phyloP scores from a whole-genome alignment of 2,888 invertebrate species.

The Polia nebulosa region DNA sequence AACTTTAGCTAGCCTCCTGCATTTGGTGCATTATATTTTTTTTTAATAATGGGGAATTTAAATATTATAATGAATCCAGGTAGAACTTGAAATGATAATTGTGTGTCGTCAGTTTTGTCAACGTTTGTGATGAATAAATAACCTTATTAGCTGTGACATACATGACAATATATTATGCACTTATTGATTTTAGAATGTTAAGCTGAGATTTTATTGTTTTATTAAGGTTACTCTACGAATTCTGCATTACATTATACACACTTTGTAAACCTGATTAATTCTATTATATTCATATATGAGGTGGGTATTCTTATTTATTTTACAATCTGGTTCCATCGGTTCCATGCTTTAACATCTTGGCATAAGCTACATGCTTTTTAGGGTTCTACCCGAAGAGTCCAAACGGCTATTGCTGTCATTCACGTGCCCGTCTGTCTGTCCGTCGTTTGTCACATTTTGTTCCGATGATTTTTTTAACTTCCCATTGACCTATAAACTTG shows the following conservation, averaged over 20 bases:
- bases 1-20: constrained; percentile 34
- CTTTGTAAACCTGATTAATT: no score
- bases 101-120: constrained; percentile 10
- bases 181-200: constrained; percentile 21
- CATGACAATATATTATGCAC: constrained; percentile 8
- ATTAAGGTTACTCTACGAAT: constrained; percentile 20
- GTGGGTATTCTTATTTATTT: background rate
- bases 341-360: background rate
- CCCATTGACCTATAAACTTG: no score
- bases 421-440: no score
- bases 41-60: constrained; percentile 43
- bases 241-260: no score
- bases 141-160: constrained; percentile 2
- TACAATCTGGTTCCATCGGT: no score
- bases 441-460: no score
- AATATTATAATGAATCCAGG: constrained; percentile 53
- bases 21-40: constrained; percentile 38
- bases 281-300: background rate
- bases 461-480: no score
- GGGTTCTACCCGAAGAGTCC: no score
- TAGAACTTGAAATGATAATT: constrained; percentile 32
- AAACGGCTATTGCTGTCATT: no score
- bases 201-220: constrained; percentile 16
- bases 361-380: no score
- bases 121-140: background rate